Conservation (phyloP, 2,113 vertebrate genomes). For the Arenaria interpres region DNA sequence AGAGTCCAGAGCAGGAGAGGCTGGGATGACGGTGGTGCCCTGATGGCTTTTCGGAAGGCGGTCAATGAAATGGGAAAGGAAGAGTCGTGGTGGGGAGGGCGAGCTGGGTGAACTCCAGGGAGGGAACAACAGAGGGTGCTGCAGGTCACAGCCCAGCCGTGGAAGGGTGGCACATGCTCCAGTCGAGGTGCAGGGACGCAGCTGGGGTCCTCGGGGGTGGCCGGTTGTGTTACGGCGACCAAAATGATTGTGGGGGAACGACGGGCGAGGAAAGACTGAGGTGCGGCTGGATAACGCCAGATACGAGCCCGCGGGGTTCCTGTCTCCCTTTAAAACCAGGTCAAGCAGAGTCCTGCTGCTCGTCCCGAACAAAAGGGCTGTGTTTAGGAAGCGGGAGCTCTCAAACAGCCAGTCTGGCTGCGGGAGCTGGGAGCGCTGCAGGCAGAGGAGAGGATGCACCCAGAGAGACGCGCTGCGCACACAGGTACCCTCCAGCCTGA, state of each 20-base stretch:
- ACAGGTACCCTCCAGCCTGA: background rate
- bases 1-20: background rate
- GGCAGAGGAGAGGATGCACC: background rate
- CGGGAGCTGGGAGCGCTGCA: background rate
- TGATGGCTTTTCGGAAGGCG: background rate
- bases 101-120: background rate
- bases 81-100: background rate
- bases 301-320: accelerated
- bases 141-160: background rate
- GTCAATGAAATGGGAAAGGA: background rate
- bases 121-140: background rate
- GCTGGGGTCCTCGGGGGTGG: background rate
- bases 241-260: background rate
- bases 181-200: background rate
- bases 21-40: background rate
- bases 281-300: background rate
- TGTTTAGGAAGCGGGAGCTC: background rate
- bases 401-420: background rate
- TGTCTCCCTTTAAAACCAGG: background rate
- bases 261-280: background rate
- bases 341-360: background rate
- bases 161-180: background rate
- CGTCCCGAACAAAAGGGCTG: background rate
- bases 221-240: background rate
- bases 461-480: background rate